Evolutionary conservation across 2,113 vertebrate genomes (phyloP), one percentile per base, ranked within the genome.

Genomic region (Neodontobutis hainanensis): DNA sequence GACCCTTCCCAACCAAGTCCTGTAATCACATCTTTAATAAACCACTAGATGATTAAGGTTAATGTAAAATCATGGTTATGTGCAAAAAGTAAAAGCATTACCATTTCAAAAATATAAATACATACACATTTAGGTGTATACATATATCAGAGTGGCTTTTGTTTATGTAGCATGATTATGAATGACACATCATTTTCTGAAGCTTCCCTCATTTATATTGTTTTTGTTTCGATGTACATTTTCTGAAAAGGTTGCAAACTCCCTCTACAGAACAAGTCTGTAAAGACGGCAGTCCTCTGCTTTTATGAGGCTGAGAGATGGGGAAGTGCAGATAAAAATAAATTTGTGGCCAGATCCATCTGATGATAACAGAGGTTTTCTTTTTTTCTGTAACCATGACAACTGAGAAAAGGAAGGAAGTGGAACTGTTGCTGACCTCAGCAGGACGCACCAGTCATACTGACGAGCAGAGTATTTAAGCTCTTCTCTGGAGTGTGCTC

Each of bases 321-420:
- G 77, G 84, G 84, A 88, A 88, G 85, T 85, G 73, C 69, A 81
- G 87, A 89, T 90, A 88, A 88, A 87, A 89, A 89, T 83, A 90
- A 63, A 62, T 80, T 81, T 75, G 61, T 11, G 38, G 79, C 57
- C 75, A 38, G 27, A 87, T 89, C 82, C 68, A 77, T 80, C 67
- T 59, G 73, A 80, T 65, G 66, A 85, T 77, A 81, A 74, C 51
- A 60, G 69, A 79, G 73, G 44, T 83, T 81, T 78, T 86, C 47
- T 67, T 81, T 27, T n/a, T 83, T 78, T 40, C 74, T 82, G 87
- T 88, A 84, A 75, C 81, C 72, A 84, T 86, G 77, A 75, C 52
- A 67, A 81, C 80, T 7, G 11, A 6, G 67, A 66, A 88, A 83
- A 85, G 83, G 87, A 87, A 89, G 87, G 86, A 89, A 90, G 84